Conservation (phyloP, 2,888 invertebrate genomes). For the Heliconius charithonia region DNA sequence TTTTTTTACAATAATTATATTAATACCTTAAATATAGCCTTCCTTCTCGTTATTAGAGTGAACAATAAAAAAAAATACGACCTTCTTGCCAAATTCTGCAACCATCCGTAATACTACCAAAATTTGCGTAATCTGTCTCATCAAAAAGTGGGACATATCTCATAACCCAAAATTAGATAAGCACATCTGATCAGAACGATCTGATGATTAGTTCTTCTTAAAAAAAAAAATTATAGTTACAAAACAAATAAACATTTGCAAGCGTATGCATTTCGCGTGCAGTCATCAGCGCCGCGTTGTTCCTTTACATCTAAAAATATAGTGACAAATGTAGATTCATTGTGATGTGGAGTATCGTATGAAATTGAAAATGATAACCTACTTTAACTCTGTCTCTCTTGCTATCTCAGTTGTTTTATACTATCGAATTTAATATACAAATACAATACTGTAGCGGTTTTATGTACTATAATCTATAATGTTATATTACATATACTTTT, state of each 20-base stretch:
- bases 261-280: neutral
- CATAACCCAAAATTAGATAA: no score
- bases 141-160: neutral
- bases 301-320: neutral
- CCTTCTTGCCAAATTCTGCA: neutral
- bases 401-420: neutral
- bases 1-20: neutral
- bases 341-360: neutral
- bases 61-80: neutral
- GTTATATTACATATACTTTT: no score
- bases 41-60: neutral
- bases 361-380: neutral
- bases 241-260: neutral
- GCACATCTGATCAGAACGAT: no score
- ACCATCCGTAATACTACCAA: no score
- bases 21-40: no score
- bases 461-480: neutral
- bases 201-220: no score
- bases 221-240: neutral
- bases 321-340: neutral
- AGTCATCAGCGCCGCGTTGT: neutral
- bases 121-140: neutral
- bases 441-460: neutral
- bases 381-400: neutral
- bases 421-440: neutral